Base-by-base conservation (phyloP, 2,888 invertebrate species). In the Dichetophora obliterata region DNA sequence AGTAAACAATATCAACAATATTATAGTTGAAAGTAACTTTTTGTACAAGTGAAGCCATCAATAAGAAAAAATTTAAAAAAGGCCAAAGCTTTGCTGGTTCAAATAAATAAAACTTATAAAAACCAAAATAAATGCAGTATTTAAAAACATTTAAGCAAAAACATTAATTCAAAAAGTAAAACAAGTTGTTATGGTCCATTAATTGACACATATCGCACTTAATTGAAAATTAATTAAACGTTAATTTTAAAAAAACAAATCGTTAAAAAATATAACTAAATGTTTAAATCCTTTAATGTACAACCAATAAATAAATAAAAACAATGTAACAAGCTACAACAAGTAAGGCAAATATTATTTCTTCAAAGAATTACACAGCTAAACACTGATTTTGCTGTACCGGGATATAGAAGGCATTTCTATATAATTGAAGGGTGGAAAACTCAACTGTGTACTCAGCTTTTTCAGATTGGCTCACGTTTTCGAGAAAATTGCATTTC, bases 201-300 rank as follows among this genome's bases (percentile, higher is more conserved):
- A 68, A 50, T 50, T 68, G 68, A 68, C 68, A 68, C 68, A 68
- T 68, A 68, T 68, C 68, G 68, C 50, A 22, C 24, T 50, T 48
- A 73, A 50, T 63, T 71, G 52, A 61, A 50, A 50, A 50, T n/a
- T 2, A 19, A 66, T 5, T 27, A 19, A 66, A 19, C 22, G 27
- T 11, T 11, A 2, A 65, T 3, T 65, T 65, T 16, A 16, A 34
- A 27, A n/a, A 50, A 68, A 22, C 27, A 61, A 48, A 24, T 63
- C n/a, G 43, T 48, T 63, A 73, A 48, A 50, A 22, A 43, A 43
- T 37, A 43, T 43, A 59, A 72, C 22, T 63, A n/a, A 63, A 73
- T 31, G 27, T 73, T 48, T 22, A 68, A 63, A 63, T 63, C 50
- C 24, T 5, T 68, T 9, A 3, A 57, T 71, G 57, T 57, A 48